phyloP scores from a whole-genome alignment of 2,113 vertebrate species.

The Thunnus maccoyii region DNA sequence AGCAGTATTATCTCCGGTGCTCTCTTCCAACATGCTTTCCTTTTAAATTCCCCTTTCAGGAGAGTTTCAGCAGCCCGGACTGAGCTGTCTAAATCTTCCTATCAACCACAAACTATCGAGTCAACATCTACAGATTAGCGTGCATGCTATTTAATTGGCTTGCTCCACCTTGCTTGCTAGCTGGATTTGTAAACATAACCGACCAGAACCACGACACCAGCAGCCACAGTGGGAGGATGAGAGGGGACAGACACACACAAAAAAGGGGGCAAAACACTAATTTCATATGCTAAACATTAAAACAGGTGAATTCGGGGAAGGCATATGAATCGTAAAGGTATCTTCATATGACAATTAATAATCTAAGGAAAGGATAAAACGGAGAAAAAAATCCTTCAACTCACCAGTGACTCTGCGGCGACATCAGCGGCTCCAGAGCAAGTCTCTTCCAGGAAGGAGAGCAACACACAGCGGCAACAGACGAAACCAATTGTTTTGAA shows the following conservation, averaged over 20 bases:
- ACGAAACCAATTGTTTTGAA: conserved; percentile 61
- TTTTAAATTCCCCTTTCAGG: conserved; percentile 29
- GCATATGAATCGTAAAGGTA: accelerated
- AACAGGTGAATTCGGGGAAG: accelerated
- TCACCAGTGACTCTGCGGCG: conserved; percentile 39
- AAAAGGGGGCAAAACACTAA: conserved; percentile 34
- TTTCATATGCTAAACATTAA: background rate
- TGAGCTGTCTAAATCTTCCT: background rate
- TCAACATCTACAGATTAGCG: conserved; percentile 16
- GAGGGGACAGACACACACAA: conserved; percentile 4
- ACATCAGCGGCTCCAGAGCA: conserved; percentile 57
- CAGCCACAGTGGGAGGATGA: conserved; percentile 52
- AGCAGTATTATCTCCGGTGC: conserved; percentile 43
- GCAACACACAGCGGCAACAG: conserved; percentile 81
- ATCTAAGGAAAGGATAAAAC: background rate
- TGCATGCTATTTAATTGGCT: conserved; percentile 28
- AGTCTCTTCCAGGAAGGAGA: conserved; percentile 79
- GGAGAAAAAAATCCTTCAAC: conserved; percentile 9
- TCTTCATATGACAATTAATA: background rate
- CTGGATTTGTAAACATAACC: conserved; percentile 75
- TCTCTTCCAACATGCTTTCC: conserved; percentile 43
- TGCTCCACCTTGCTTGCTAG: conserved; percentile 24
- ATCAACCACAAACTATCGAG: conserved; percentile 1
- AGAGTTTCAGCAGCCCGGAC: conserved; percentile 8
- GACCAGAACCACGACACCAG: conserved; percentile 54